Evolutionary conservation across 2,797 vertebrate species (phyloP).

Genomic region (Sebastes hubbsi): DNA sequence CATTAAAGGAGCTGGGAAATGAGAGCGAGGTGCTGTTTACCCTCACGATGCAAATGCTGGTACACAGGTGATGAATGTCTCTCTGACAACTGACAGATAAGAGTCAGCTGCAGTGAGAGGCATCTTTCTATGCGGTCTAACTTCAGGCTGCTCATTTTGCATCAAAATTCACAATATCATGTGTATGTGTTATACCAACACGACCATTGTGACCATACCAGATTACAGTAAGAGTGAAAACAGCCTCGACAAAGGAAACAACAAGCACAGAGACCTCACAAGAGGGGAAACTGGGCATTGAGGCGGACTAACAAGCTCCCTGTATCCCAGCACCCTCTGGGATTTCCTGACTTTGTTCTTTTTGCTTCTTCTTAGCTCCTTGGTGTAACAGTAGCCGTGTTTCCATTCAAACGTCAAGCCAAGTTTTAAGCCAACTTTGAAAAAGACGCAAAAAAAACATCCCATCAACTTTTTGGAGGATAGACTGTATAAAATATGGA

Average conservation of each 20-base stretch:
- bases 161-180: background rate
- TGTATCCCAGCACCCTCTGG: slow-evolving; percentile 14
- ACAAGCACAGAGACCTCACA: slow-evolving; percentile 31
- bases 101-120: background rate
- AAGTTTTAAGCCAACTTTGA: background rate
- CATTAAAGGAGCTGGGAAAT: slow-evolving; percentile 35
- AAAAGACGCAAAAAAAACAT: background rate
- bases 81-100: background rate
- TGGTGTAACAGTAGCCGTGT: background rate
- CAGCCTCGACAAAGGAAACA: slow-evolving; percentile 17
- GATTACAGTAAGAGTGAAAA: slow-evolving; percentile 18
- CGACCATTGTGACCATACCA: background rate
- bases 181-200: background rate
- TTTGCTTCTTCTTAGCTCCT: background rate
- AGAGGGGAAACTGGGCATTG: slow-evolving; percentile 18
- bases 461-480: background rate
- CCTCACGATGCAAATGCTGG: background rate
- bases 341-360: slow-evolving; percentile 43
- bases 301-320: slow-evolving; percentile 20
- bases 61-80: slow-evolving; percentile 30
- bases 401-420: background rate
- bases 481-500: no score
- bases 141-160: background rate
- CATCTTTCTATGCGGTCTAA: background rate
- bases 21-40: slow-evolving; percentile 12